Evolutionary conservation across 2,797 vertebrate species (phyloP).

Genomic region (Tapirus indicus): DNA sequence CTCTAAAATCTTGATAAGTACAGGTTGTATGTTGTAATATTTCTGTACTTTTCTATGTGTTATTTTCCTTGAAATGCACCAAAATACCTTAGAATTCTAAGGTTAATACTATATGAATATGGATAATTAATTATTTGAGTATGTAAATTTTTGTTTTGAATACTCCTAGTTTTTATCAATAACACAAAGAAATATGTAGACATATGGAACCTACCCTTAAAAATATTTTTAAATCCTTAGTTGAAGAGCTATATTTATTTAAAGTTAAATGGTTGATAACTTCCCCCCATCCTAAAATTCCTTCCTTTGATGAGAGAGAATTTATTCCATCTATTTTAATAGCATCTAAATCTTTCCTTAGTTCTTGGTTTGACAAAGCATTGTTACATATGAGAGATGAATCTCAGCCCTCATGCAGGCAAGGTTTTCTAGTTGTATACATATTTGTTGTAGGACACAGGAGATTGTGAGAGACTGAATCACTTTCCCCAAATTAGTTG

Average conservation of each 20-base stretch:
- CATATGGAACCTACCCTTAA: background rate
- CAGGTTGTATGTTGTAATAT: background rate
- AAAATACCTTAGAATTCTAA: constrained; percentile 11
- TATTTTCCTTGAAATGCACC: background rate
- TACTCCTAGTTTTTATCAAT: background rate
- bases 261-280: background rate
- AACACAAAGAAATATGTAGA: background rate
- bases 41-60: background rate
- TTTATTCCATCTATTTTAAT: background rate
- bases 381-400: background rate
- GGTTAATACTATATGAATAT: background rate
- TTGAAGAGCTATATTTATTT: background rate
- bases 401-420: background rate
- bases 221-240: background rate
- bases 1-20: background rate
- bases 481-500: background rate
- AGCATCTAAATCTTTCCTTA: constrained; percentile 1
- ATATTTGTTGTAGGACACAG: background rate
- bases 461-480: background rate
- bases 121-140: background rate
- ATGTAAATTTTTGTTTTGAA: background rate
- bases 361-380: background rate
- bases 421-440: background rate
- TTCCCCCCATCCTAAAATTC: background rate
- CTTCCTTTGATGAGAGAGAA: background rate